Evolutionary conservation across 2,113 vertebrate species (phyloP).

Genomic region (Emberiza fucata): DNA sequence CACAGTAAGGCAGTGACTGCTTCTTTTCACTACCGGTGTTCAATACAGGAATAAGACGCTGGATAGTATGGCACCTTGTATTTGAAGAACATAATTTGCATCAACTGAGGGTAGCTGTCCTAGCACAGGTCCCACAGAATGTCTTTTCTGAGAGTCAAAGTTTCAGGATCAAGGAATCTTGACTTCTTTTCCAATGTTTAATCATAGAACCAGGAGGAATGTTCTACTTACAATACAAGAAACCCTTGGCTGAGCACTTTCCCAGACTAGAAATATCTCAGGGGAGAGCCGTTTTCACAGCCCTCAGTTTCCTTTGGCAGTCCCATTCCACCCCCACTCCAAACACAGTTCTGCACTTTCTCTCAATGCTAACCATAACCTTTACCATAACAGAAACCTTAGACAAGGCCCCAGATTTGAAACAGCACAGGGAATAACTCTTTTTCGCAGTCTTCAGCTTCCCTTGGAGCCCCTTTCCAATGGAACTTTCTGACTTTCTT

Average conservation of each 20-base stretch:
- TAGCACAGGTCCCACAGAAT: not conserved
- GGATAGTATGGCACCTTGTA: not conserved
- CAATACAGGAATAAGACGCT: not conserved
- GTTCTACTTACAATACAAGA: constrained; percentile 46
- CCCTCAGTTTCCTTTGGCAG: constrained; percentile 30
- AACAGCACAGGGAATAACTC: not conserved
- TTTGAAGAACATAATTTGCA: not conserved
- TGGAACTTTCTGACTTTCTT: not conserved
- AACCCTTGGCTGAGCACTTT: not conserved
- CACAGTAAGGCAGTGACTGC: not conserved
- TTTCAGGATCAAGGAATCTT: not conserved
- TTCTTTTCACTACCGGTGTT: not conserved
- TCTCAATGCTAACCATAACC: not conserved
- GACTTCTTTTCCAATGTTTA: not conserved
- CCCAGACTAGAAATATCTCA: constrained; percentile 49
- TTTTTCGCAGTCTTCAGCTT: not conserved
- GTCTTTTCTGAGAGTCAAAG: not conserved
- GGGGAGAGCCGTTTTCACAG: constrained; percentile 11
- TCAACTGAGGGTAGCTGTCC: not conserved
- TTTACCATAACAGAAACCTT: not conserved
- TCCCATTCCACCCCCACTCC: not conserved
- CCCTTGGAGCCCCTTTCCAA: not conserved
- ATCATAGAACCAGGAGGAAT: constrained; percentile 29
- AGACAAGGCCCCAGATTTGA: not conserved
- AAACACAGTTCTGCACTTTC: not conserved